phyloP scores from a whole-genome alignment of 2,888 invertebrate genomes.

The Anorthoa munda region DNA sequence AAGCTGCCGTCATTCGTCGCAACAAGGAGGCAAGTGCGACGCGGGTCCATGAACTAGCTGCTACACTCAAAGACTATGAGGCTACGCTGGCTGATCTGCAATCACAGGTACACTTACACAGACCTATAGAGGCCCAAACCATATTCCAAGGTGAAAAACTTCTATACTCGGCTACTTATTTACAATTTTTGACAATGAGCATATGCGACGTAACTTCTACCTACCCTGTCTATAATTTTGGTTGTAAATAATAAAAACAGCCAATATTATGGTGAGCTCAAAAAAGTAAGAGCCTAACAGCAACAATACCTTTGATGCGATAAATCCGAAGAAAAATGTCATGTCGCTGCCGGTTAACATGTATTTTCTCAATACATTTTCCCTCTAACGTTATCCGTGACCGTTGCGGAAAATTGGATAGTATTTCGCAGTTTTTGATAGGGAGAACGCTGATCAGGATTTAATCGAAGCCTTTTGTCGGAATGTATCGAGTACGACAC shows the following conservation, averaged over 20 bases:
- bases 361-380: conserved; percentile 39
- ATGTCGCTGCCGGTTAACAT: conserved; percentile 11
- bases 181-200: not conserved
- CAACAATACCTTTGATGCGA: conserved; percentile 9
- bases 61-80: conserved; percentile 91
- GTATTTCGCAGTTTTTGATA: conserved; percentile 53
- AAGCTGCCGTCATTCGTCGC: conserved; percentile 94
- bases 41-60: conserved; percentile 92
- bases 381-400: conserved; percentile 13
- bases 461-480: conserved; percentile 67
- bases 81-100: conserved; percentile 91
- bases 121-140: not conserved
- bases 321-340: conserved; percentile 20
- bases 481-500: conserved; percentile 63
- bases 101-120: conserved; percentile 78
- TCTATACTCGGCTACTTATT: not conserved
- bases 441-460: conserved; percentile 55
- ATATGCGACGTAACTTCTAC: not conserved
- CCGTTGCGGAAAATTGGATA: conserved; percentile 47
- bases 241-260: not conserved
- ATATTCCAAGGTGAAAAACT: no score
- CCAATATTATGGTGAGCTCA: not conserved
- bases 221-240: not conserved
- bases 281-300: not conserved
- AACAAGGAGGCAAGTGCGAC: conserved; percentile 95